Percentiles rank a stretch among this genome's conserved stretches.
phyloP scores from a whole-genome alignment of 2,797 vertebrate genomes.

The Chanos chanos region DNA sequence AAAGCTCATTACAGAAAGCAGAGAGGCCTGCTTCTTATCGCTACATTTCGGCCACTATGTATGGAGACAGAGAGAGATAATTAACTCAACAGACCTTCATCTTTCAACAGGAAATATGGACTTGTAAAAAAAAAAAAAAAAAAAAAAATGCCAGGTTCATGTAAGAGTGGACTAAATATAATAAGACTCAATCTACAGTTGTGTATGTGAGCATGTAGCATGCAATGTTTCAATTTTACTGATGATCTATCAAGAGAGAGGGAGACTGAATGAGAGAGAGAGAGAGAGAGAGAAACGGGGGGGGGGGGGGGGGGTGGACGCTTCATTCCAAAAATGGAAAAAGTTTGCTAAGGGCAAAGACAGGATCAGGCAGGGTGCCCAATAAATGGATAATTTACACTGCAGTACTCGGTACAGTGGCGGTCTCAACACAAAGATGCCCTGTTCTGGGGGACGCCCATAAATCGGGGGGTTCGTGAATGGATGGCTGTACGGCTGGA shows the following conservation, averaged over 20 bases:
- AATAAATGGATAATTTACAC: slow-evolving; percentile 64
- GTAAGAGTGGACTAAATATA: slow-evolving; percentile 25
- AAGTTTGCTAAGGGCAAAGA: slow-evolving; percentile 25
- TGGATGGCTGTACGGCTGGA: slow-evolving; percentile 57
- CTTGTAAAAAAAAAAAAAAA: slow-evolving; percentile 52
- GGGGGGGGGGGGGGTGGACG: not conserved
- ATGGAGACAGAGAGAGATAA: slow-evolving; percentile 71
- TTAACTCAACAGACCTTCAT: slow-evolving; percentile 70
- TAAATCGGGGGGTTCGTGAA: slow-evolving; percentile 62
- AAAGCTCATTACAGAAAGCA: slow-evolving; percentile 70
- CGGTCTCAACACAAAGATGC: slow-evolving; percentile 58
- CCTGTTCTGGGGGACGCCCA: slow-evolving; percentile 50
- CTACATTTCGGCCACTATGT: slow-evolving; percentile 59
- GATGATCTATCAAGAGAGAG: slow-evolving; percentile 34
- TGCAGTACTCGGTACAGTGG: slow-evolving; percentile 46
- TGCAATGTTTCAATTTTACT: slow-evolving; percentile 35
- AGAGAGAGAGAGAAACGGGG: slow-evolving; percentile 1
- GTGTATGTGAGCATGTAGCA: slow-evolving; percentile 29
- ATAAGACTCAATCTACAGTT: slow-evolving; percentile 34
- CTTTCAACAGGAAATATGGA: slow-evolving; percentile 65
- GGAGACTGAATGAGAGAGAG: slow-evolving; percentile 29
- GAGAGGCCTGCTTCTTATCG: slow-evolving; percentile 64
- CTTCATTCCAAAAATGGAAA: slow-evolving; percentile 7
- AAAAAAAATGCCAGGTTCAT: slow-evolving; percentile 47
- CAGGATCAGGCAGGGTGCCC: slow-evolving; percentile 41